phyloP scores from a whole-genome alignment of 2,113 vertebrate species.

The Acrocephalus arundinaceus region DNA sequence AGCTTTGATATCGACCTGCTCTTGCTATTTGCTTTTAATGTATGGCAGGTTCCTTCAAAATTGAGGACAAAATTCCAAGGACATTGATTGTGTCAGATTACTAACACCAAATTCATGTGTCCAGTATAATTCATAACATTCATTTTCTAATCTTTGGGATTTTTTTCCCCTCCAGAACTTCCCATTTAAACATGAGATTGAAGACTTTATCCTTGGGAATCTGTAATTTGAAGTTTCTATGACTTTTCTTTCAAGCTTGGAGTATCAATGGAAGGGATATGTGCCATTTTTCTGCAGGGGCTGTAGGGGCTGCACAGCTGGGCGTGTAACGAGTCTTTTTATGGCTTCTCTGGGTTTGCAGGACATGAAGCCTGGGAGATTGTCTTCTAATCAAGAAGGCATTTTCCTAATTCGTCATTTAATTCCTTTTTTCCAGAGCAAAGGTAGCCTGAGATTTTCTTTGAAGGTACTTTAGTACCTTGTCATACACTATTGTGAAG shows the following conservation, averaged over 20 bases:
- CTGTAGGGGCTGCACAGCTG: neutral
- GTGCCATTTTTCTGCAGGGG: neutral
- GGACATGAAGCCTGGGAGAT: neutral
- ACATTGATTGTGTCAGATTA: neutral
- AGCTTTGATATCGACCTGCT: neutral
- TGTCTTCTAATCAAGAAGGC: neutral
- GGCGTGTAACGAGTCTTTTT: rapidly evolving
- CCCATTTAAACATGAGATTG: neutral
- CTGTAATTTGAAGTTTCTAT: neutral
- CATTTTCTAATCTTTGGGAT: rapidly evolving
- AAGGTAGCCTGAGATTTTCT: neutral
- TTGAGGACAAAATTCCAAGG: neutral
- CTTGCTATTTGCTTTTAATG: neutral
- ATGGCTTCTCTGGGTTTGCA: neutral
- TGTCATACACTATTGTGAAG: neutral
- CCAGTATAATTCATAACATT: neutral
- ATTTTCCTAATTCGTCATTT: neutral
- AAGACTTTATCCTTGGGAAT: neutral
- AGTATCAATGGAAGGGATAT: neutral
- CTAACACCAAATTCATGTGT: neutral
- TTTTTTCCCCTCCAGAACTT: neutral
- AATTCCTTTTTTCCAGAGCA: neutral
- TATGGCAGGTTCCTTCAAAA: neutral
- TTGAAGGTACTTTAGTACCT: neutral
- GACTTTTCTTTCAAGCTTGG: neutral